Conservation (phyloP, 92 coral and sea anemone genomes). For the Pocillopora meandrina region DNA sequence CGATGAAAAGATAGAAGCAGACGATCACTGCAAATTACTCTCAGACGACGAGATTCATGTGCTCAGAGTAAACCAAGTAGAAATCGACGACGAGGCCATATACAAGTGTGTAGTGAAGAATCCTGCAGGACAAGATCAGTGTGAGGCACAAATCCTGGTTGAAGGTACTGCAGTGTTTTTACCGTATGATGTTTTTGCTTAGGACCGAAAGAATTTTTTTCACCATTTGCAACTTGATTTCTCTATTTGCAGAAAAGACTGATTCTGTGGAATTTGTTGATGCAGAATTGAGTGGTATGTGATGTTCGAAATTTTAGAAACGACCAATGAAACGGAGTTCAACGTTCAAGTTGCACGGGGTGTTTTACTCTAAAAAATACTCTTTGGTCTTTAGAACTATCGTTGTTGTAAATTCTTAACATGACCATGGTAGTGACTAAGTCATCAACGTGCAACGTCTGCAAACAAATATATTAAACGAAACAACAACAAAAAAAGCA, state of each 20-base stretch:
- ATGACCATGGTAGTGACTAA: too few relatives aligned
- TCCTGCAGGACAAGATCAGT: slow-evolving; percentile 70
- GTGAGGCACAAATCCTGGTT: slow-evolving; percentile 79
- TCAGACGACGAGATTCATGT: slow-evolving; percentile 63
- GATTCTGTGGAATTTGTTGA: slow-evolving; percentile 22
- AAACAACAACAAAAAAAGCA: too few relatives aligned
- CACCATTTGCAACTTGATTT: background rate
- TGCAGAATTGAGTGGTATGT: slow-evolving; percentile 24
- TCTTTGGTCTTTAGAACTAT: too few relatives aligned
- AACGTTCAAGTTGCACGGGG: too few relatives aligned
- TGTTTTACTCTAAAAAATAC: too few relatives aligned
- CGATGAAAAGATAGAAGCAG: slow-evolving; percentile 54
- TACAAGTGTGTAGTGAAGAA: slow-evolving; percentile 87
- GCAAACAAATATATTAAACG: too few relatives aligned
- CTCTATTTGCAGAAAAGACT: slow-evolving; percentile 28
- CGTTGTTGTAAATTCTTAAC: too few relatives aligned
- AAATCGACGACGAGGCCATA: slow-evolving; percentile 76
- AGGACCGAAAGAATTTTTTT: too few relatives aligned
- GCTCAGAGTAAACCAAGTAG: slow-evolving; percentile 65
- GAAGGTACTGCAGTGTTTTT: slow-evolving; percentile 55
- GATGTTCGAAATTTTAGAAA: too few relatives aligned
- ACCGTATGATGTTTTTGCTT: background rate
- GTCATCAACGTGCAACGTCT: too few relatives aligned
- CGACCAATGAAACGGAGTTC: too few relatives aligned
- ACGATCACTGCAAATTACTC: slow-evolving; percentile 50